phyloP scores from a whole-genome alignment of 2,888 invertebrate species.

The Saturnia japonica region DNA sequence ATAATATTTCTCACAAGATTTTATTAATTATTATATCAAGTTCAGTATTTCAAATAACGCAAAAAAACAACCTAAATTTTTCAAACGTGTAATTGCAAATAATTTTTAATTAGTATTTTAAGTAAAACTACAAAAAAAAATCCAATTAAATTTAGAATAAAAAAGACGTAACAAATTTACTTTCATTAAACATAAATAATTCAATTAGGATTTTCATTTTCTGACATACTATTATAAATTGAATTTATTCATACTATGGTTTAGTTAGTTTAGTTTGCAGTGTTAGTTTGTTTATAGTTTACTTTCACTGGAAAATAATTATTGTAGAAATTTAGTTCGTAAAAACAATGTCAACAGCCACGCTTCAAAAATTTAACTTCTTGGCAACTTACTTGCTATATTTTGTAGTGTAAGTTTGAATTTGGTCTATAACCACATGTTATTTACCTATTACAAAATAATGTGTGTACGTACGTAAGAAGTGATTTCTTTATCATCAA shows the following conservation, averaged over 20 bases:
- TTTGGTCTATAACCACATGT: too few species aligned
- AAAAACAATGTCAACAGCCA: not conserved
- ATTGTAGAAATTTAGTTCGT: not conserved
- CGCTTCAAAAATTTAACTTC: not conserved
- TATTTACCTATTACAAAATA: too few species aligned
- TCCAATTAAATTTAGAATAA: not conserved
- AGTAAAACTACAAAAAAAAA: not conserved
- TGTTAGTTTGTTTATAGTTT: not conserved
- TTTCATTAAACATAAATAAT: not conserved
- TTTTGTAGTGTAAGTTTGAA: too few species aligned
- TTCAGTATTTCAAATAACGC: not conserved
- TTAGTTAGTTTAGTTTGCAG: not conserved
- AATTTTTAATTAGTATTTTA: not conserved
- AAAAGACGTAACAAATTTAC: not conserved
- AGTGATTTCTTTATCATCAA: too few species aligned
- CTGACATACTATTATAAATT: not conserved
- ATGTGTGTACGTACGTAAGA: too few species aligned
- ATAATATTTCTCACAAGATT: too few species aligned
- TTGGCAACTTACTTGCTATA: too few species aligned
- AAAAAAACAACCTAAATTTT: not conserved
- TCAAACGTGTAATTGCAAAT: not conserved
- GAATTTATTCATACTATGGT: not conserved
- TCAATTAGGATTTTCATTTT: not conserved
- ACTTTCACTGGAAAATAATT: not conserved
- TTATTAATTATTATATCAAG: too few species aligned